A percentile compares a stretch with the other conserved stretches of the same genome.
Conservation (phyloP, 2,888 invertebrate genomes). For the Drosophila parthenogenetica region DNA sequence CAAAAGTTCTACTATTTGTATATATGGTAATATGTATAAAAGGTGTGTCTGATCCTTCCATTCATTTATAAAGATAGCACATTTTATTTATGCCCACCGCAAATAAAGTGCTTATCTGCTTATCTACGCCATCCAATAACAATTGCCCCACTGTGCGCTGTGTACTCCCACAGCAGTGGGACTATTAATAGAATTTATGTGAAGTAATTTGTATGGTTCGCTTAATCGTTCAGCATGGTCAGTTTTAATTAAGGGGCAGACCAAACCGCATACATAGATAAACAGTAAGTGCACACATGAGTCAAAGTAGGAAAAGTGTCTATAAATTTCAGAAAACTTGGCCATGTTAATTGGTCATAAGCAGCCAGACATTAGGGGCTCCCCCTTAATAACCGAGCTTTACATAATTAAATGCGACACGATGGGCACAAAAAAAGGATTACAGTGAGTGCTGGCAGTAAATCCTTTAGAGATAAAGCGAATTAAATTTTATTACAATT, state of each 20-base stretch:
- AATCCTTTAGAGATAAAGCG: not conserved
- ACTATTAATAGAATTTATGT: conserved; percentile 54
- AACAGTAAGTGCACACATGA: conserved; percentile 11
- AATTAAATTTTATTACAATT: not conserved
- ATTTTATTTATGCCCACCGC: not conserved
- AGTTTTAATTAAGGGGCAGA: conserved; percentile 24
- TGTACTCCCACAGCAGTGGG: conserved; percentile 8
- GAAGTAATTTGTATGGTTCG: conserved; percentile 41
- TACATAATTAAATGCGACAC: conserved; percentile 50
- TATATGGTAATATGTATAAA: too few relatives aligned
- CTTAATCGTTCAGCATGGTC: conserved; percentile 41
- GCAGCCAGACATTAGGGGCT: conserved; percentile 2
- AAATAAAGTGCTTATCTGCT: conserved; percentile 33
- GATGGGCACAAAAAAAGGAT: conserved; percentile 11
- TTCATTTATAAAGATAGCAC: not conserved
- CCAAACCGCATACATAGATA: conserved; percentile 31
- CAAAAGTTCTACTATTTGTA: too few relatives aligned
- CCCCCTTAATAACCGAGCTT: conserved; percentile 49
- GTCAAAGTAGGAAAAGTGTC: conserved; percentile 27
- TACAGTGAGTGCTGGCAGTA: not conserved
- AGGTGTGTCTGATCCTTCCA: too few relatives aligned
- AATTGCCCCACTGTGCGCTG: not conserved
- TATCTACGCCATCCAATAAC: conserved; percentile 22
- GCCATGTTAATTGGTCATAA: conserved; percentile 4
- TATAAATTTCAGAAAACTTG: conserved; percentile 50